Evolutionary conservation across 2,113 vertebrate species (phyloP).

Genomic region (Heloderma charlesbogerti): DNA sequence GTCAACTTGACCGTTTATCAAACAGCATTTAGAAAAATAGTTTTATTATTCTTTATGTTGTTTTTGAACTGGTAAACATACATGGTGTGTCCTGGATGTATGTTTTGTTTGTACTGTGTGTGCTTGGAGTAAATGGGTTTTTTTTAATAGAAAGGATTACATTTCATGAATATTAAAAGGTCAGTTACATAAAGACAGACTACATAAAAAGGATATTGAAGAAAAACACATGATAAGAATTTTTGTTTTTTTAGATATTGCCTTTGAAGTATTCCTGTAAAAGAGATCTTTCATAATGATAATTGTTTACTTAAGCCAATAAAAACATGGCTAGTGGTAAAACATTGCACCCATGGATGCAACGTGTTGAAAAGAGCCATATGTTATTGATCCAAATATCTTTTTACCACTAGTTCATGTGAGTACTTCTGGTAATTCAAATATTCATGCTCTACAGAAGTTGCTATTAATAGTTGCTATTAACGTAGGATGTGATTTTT

Average conservation of each 20-base stretch:
- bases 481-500: neutral
- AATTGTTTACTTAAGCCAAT: neutral
- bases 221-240: constrained; percentile 11
- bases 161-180: constrained; percentile 26
- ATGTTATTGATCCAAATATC: neutral
- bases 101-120: constrained; percentile 19
- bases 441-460: neutral
- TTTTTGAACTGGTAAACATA: constrained; percentile 37
- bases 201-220: constrained; percentile 9
- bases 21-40: constrained; percentile 11
- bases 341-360: neutral
- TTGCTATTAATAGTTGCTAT: neutral
- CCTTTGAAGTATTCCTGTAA: neutral
- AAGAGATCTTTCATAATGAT: neutral
- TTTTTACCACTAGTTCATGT: neutral
- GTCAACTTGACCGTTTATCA: neutral
- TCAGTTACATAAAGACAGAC: constrained; percentile 45
- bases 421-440: neutral
- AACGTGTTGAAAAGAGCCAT: neutral
- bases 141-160: constrained; percentile 37
- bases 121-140: constrained; percentile 31
- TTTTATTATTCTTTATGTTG: neutral
- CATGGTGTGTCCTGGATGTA: constrained; percentile 2
- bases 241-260: neutral
- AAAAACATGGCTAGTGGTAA: neutral